Base-by-base conservation (phyloP, 2,797 vertebrate species). In the Agapornis canus region DNA sequence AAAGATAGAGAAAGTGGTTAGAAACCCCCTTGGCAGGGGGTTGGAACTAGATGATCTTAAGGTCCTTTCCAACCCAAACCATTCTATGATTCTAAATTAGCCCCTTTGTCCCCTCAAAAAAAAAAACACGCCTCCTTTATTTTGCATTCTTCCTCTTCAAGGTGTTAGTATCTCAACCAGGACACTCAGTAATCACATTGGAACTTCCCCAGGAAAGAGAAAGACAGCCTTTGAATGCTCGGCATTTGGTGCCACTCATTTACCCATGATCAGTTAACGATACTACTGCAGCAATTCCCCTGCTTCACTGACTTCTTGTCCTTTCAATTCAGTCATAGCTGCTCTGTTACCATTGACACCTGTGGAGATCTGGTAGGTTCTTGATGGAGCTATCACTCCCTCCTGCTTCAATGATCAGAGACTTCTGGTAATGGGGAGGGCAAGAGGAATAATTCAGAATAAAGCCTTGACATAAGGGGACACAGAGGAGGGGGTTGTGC, bases 151-250 rank as follows among this genome's bases (percentile, higher is more conserved):
- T 70, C 32, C 51, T 72, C 82, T 83, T 63, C 32, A 60, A 94
- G 49, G 57, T 42, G 15, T 76, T 66, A 17, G 48, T 17, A n/a
- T 72, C 69, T 94, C 80, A 72, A 63, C 40, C 19, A 75, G 42
- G 82, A 71, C 43, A 83, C 65, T 49, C 4, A 1, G 39, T 54
- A 49, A 86, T 49, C 27, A 82, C 52, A 23, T 22, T 84, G 81
- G 82, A 94, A 66, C 49, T 66, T 86, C 59, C 88, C 57, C 85
- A 96, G n/a, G 25, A 93, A 89, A 88, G 25, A 90, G 14, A 78
- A 3, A 82, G 76, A 73, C 68, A 87, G 76, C 47, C 82, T 91
- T 66, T 31, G 37, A 93, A 91, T 86, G 79, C 86, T 83, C 80
- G 54, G 61, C 84, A 78, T 31, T 60, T 37, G 61, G 71, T 88